Percentiles rank a stretch among this genome's conserved stretches.
Conservation (phyloP, 2,888 invertebrate species). For the Dromius quadrimaculatus region DNA sequence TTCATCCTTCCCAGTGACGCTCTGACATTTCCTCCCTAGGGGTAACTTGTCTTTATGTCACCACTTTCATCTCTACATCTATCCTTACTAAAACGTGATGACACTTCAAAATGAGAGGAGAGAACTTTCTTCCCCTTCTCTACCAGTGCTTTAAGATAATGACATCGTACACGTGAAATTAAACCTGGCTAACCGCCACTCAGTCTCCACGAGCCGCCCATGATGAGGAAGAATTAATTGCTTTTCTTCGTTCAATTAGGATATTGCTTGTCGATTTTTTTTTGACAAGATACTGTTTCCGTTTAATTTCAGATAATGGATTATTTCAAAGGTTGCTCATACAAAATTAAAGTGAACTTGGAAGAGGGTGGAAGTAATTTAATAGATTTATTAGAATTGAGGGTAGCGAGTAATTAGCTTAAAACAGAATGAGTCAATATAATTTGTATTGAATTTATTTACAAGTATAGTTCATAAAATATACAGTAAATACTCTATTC, state of each 20-base stretch:
- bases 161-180: not conserved
- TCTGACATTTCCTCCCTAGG: conserved; percentile 4
- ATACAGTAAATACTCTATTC: too few relatives aligned
- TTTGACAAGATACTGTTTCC: conserved; percentile 18
- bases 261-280: conserved; percentile 6
- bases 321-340: conserved; percentile 3
- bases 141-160: conserved; percentile 11
- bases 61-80: not conserved
- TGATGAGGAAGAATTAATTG: conserved; percentile 11
- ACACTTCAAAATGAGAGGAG: conserved; percentile 16
- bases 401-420: conserved; percentile 1
- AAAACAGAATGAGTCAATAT: too few relatives aligned
- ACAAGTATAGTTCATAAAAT: too few relatives aligned
- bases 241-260: conserved; percentile 26
- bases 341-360: not conserved
- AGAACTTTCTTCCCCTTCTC: conserved; percentile 19
- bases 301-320: conserved; percentile 17
- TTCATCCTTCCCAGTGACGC: not conserved
- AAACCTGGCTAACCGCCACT: conserved; percentile 1
- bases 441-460: too few relatives aligned
- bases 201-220: not conserved
- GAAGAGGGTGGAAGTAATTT: not conserved
- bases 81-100: conserved; percentile 3
- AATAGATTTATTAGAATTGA: not conserved
- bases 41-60: conserved; percentile 7